Evolutionary conservation across 2,113 vertebrate species (phyloP).

Genomic region (Dromiciops gliroides): DNA sequence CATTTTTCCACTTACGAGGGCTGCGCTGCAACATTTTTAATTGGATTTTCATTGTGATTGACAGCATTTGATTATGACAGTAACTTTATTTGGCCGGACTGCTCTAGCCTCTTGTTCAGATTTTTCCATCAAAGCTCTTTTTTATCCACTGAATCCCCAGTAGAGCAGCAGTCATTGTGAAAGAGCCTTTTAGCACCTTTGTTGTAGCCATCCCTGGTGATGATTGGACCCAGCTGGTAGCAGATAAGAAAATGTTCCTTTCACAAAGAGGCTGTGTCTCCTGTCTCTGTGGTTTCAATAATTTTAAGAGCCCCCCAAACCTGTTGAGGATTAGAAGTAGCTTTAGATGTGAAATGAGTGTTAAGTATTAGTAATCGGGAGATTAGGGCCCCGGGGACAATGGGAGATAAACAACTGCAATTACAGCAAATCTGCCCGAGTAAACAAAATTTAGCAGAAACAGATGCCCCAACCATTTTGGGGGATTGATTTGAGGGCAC

Average conservation of each 20-base stretch:
- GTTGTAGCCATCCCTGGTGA: constrained; percentile 89
- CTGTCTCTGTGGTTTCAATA: constrained; percentile 76
- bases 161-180: constrained; percentile 89
- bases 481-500: constrained; percentile 90
- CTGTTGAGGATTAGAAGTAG: constrained; percentile 89
- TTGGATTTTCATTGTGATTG: constrained; percentile 91
- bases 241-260: constrained; percentile 87
- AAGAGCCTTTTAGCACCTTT: constrained; percentile 97
- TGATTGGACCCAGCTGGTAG: constrained; percentile 90
- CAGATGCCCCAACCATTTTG: constrained; percentile 88
- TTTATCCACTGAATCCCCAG: constrained; percentile 83
- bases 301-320: constrained; percentile 87
- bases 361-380: constrained; percentile 92
- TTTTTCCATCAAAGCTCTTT: constrained; percentile 82
- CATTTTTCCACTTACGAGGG: constrained; percentile 84
- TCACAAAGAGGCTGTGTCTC: constrained; percentile 89
- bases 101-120: constrained; percentile 81
- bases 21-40: constrained; percentile 83
- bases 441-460: constrained; percentile 88
- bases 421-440: constrained; percentile 89
- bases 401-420: constrained; percentile 91
- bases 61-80: constrained; percentile 86
- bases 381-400: constrained; percentile 86
- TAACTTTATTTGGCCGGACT: constrained; percentile 89
- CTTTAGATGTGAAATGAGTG: constrained; percentile 92